A percentile compares a stretch with the other conserved stretches of the same genome.
Conservation (phyloP, 2,888 invertebrate species). For the Oxytorus armatus region DNA sequence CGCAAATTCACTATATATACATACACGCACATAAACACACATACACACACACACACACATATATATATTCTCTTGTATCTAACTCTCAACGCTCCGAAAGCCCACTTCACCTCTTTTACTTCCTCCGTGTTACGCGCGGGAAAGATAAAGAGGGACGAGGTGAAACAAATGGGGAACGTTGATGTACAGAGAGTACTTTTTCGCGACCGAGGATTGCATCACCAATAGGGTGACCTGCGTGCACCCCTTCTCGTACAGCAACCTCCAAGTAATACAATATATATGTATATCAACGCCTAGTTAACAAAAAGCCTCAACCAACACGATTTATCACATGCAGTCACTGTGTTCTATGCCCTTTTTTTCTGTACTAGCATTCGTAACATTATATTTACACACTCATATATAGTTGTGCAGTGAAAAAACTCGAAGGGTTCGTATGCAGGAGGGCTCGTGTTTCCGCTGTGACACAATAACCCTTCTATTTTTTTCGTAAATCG, state of each 20-base stretch:
- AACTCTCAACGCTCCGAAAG: slow-evolving; percentile 10
- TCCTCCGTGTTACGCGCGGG: not conserved
- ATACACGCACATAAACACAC: not conserved
- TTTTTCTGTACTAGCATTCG: too few relatives aligned
- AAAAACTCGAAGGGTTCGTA: slow-evolving; percentile 10
- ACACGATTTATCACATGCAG: too few relatives aligned
- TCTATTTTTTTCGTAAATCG: slow-evolving; percentile 4
- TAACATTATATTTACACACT: not conserved
- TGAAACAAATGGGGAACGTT: slow-evolving; percentile 1
- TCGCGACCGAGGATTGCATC: not conserved
- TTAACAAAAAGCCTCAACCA: too few relatives aligned
- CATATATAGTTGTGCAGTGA: not conserved
- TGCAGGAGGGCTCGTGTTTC: not conserved
- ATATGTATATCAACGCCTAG: too few relatives aligned
- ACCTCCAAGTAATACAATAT: not conserved
- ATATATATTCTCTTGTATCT: not conserved
- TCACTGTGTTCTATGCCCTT: too few relatives aligned
- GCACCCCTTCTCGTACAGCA: not conserved
- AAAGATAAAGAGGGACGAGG: not conserved
- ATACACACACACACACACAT: not conserved
- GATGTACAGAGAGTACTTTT: slow-evolving; percentile 1
- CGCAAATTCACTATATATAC: slow-evolving; percentile 9
- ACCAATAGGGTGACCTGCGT: slow-evolving; percentile 13
- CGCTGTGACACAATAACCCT: slow-evolving; percentile 12
- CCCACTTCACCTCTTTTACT: slow-evolving; percentile 8